A percentile compares a stretch with the other conserved stretches of the same genome.
Conservation (phyloP, 2,797 vertebrate species). For the Phataginus tetradactyla region DNA sequence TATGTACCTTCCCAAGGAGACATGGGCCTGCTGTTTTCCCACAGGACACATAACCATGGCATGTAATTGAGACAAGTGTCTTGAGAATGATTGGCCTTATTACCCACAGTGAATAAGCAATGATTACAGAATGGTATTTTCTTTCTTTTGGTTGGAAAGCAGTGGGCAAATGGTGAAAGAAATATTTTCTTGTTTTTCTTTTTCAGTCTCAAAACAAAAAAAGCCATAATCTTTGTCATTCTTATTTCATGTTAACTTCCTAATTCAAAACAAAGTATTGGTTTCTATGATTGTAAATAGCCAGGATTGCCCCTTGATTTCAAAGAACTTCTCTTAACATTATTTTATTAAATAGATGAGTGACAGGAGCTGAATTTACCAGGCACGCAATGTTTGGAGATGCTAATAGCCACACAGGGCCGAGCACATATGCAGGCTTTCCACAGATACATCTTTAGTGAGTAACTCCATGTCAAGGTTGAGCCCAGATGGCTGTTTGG, state of each 20-base stretch:
- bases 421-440: not conserved
- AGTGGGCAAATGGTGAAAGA: constrained; percentile 25
- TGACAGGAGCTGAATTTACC: not conserved
- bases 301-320: not conserved
- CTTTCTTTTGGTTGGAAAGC: constrained; percentile 45
- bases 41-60: not conserved
- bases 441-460: not conserved
- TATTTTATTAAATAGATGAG: constrained; percentile 40
- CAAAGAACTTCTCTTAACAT: not conserved
- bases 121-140: not conserved
- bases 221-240: not conserved
- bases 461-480: not conserved
- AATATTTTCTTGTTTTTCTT: not conserved
- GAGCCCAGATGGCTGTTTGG: not conserved
- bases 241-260: constrained; percentile 7
- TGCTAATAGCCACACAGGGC: not conserved
- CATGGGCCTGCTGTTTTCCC: not conserved
- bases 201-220: not conserved
- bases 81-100: not conserved
- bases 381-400: not conserved
- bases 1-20: not conserved
- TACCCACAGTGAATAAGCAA: not conserved
- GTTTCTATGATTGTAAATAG: constrained; percentile 42
- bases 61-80: constrained; percentile 21
- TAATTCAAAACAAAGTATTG: constrained; percentile 27